Conservation (phyloP, 2,797 vertebrate genomes). For the Myotis pilosus region DNA sequence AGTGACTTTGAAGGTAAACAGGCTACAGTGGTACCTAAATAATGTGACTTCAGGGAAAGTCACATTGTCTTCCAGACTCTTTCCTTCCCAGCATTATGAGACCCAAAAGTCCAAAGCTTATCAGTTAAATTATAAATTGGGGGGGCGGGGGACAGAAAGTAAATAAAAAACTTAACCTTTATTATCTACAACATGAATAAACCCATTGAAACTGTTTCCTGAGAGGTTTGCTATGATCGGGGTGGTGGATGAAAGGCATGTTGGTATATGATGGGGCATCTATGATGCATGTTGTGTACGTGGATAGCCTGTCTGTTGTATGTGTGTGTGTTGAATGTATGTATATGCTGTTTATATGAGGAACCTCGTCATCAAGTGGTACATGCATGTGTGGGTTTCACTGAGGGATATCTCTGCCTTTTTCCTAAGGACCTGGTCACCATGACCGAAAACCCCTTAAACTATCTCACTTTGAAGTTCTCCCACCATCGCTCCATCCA, state of each 20-base stretch:
- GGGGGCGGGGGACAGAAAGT: not conserved
- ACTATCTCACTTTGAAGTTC: not conserved
- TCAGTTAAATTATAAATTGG: not conserved
- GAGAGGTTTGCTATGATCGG: not conserved
- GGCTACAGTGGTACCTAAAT: not conserved
- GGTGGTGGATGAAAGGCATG: not conserved
- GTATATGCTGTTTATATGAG: not conserved
- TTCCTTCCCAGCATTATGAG: not conserved
- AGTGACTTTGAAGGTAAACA: not conserved
- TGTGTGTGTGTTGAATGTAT: not conserved
- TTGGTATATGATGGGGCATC: not conserved
- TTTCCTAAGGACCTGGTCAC: not conserved
- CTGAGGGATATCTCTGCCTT: not conserved
- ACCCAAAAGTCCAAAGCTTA: not conserved
- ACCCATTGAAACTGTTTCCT: not conserved
- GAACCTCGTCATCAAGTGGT: not conserved
- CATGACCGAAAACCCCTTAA: not conserved
- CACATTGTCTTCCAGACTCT: not conserved
- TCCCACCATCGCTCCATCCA: not conserved
- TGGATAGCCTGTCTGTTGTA: not conserved
- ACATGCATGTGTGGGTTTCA: not conserved
- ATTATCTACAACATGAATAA: not conserved
- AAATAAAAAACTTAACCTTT: not conserved
- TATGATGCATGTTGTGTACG: not conserved
- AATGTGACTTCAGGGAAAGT: not conserved